A percentile compares a stretch with the other conserved stretches of the same genome.
These are phyloP conservation scores for Grus americana DNA, from an alignment of 2,113 vertebrate genomes.

Conservation along the genomic window DNA sequence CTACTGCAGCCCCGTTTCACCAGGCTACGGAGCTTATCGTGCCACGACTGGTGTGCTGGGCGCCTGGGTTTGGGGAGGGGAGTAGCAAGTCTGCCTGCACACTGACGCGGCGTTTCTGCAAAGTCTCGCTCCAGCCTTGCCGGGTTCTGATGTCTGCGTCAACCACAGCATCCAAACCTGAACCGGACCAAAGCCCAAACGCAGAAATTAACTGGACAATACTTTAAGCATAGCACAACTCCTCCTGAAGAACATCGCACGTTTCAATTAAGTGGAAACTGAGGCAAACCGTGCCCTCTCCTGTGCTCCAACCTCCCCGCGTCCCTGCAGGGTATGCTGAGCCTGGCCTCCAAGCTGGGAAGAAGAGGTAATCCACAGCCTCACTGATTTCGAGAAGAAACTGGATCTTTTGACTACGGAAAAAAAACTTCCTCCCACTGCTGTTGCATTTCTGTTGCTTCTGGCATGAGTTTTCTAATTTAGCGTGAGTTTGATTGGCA, in stretches of 20 bases:
- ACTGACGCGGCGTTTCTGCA: fast-evolving
- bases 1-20: background rate
- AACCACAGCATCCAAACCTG: background rate
- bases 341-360: background rate
- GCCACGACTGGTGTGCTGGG: no score
- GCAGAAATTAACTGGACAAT: background rate
- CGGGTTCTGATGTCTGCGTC: background rate
- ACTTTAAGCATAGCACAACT: background rate
- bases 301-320: background rate
- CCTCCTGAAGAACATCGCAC: background rate
- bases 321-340: background rate
- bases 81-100: background rate
- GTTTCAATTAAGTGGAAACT: background rate
- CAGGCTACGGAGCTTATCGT: background rate
- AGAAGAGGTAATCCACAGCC: background rate
- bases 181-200: background rate
- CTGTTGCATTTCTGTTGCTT: background rate
- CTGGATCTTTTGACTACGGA: background rate
- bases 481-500: background rate
- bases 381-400: background rate
- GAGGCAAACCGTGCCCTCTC: background rate
- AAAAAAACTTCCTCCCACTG: background rate
- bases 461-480: background rate
- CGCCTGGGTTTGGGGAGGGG: no score
- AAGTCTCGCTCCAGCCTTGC: background rate